A percentile compares a stretch with the other conserved stretches of the same genome.
phyloP scores from a whole-genome alignment of 2,888 invertebrate genomes.

The Theretra japonica region DNA sequence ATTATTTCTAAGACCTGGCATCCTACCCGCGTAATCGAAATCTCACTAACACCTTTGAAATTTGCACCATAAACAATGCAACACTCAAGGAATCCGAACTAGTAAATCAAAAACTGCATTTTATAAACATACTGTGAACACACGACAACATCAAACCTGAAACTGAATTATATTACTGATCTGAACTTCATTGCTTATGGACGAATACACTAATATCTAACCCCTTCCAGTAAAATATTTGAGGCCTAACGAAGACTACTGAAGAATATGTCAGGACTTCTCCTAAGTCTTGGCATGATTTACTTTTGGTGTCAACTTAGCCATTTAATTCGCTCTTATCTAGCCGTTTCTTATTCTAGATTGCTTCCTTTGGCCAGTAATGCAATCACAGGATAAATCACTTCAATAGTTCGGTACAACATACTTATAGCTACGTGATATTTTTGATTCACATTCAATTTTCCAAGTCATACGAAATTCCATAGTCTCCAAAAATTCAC shows the following conservation, averaged over 20 bases:
- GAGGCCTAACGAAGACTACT: not conserved
- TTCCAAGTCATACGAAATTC: not conserved
- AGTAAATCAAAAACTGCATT: constrained; percentile 17
- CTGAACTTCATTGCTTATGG: constrained; percentile 25
- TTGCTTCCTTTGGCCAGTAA: no score
- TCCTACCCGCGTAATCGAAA: no score
- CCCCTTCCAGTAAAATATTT: constrained; percentile 13
- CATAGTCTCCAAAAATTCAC: not conserved
- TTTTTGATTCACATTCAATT: not conserved
- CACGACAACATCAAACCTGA: constrained; percentile 24
- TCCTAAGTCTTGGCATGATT: not conserved
- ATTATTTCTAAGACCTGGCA: no score
- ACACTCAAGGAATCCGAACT: not conserved
- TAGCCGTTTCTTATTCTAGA: not conserved
- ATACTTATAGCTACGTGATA: not conserved
- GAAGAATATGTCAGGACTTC: not conserved
- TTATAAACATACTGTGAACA: constrained; percentile 16
- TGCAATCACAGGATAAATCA: not conserved
- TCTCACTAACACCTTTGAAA: no score
- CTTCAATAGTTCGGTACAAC: not conserved
- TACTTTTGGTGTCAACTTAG: not conserved
- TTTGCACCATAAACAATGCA: not conserved
- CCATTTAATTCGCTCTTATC: not conserved
- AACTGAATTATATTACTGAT: not conserved
- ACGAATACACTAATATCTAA: constrained; percentile 25